Evolutionary conservation across 2,797 vertebrate species (phyloP), one percentile per base, ranked within the genome.

Genomic region (Anableps anableps): DNA sequence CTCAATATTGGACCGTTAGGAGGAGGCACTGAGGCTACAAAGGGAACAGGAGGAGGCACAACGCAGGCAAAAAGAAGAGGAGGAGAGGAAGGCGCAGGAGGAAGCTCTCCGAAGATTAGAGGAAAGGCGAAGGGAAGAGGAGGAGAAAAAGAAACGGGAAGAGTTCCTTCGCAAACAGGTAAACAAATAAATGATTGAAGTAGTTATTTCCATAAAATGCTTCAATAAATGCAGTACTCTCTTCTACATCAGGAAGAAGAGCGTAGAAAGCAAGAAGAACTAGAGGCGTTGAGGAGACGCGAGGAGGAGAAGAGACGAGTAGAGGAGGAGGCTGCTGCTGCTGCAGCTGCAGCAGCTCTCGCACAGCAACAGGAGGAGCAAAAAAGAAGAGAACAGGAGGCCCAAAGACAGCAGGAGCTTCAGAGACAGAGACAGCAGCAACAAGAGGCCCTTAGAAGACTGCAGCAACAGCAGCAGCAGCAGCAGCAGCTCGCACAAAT

Each of bases 401-500:
- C 96, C 16, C 97, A 97, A 91, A 96, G 96, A 86, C 97, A 98
- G 90, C 98, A 97, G 90, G 97, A 99, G 86, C 91, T 97, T 34
- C 95, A 97, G 92, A 96, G 97, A 86, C 98, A 99, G 93, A 94
- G 98, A 90, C 97, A 97, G 88, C 97, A 98, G 92, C 98, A 99
- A 77, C 98, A 99, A 81, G 98, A 99, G 86, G 98, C 98, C 34
- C 95, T 99, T 55, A 95, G 98, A 47, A 95, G 98, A 68, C 93
- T 98, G 77, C 98, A 99, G 21, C 98, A 98, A 14, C 97, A 98
- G 6, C 98, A 99, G 73, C 98, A 98, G 72, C 98, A 99, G 14
- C 98, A 99, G 29, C 99, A 99, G 82, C 98, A 99, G 83, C 96
- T 98, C 50, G 98, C 97, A 26, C 98, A 99, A 75, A 99, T 99